A percentile compares a stretch with the other conserved stretches of the same genome.
Conservation (phyloP, 2,797 vertebrate genomes). For the Rhabdomys pumilio region DNA sequence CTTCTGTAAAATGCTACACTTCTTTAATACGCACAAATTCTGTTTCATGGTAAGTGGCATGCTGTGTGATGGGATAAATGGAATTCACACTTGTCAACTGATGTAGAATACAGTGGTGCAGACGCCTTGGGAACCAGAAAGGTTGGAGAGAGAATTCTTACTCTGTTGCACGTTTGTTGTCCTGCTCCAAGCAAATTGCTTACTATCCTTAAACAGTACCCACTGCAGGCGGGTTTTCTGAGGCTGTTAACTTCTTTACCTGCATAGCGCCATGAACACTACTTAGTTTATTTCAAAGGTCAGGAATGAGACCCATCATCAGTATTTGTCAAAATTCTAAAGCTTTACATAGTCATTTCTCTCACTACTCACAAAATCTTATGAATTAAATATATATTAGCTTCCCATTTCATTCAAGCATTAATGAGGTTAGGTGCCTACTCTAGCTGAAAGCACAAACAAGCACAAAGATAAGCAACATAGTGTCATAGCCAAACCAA, state of each 20-base stretch:
- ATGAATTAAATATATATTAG: background rate
- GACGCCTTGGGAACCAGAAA: background rate
- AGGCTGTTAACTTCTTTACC: background rate
- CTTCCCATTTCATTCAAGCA: constrained; percentile 18
- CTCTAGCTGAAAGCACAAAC: background rate
- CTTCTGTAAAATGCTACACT: background rate
- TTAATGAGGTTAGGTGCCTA: background rate
- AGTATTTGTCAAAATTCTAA: background rate
- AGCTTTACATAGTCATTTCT: background rate
- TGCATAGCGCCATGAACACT: background rate
- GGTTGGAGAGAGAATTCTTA: background rate
- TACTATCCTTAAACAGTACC: background rate
- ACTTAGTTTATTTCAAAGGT: background rate
- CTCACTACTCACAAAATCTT: background rate
- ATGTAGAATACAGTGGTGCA: background rate
- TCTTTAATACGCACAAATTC: constrained; percentile 38
- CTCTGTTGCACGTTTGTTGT: background rate
- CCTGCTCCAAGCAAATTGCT: background rate
- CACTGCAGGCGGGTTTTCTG: background rate
- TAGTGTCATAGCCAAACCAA: background rate
- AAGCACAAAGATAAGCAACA: background rate
- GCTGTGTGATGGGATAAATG: background rate
- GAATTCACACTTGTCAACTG: constrained; percentile 25
- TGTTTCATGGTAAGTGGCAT: background rate
- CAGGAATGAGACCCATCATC: background rate